Evolutionary conservation across 2,797 vertebrate species (phyloP).

Genomic region (Tenualosa ilisha): DNA sequence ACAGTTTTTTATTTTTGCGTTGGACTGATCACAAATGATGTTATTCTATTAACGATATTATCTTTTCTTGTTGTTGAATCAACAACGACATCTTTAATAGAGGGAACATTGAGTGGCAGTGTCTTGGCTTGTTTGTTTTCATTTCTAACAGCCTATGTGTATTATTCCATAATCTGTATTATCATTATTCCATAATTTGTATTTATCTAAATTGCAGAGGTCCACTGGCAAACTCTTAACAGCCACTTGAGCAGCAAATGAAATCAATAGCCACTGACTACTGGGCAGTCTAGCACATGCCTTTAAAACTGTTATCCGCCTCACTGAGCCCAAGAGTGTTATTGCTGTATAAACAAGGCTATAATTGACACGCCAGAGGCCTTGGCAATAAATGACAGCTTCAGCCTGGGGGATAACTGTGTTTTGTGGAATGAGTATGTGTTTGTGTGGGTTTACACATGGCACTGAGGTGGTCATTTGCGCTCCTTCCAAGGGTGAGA

Average conservation of each 20-base stretch:
- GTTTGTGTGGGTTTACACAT: too few relatives aligned
- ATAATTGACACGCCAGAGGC: background rate
- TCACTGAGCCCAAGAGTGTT: background rate
- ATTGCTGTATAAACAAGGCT: background rate
- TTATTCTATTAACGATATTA: background rate
- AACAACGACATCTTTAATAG: background rate
- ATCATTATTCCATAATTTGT: too few relatives aligned
- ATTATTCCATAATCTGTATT: background rate
- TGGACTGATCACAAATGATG: too few relatives aligned
- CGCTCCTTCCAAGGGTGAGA: background rate
- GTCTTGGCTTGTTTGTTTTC: background rate
- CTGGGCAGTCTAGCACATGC: background rate
- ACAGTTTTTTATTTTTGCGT: too few relatives aligned
- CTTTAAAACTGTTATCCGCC: background rate
- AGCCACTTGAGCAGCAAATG: background rate
- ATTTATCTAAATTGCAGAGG: background rate
- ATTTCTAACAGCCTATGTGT: background rate
- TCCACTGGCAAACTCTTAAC: background rate
- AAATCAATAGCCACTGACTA: background rate
- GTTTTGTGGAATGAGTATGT: background rate
- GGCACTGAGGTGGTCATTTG: background rate
- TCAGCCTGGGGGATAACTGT: background rate
- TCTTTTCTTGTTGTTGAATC: too few relatives aligned
- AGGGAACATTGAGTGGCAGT: background rate
- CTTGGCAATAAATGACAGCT: background rate